phyloP scores from a whole-genome alignment of 2,797 vertebrate genomes.

The Sebastiscus albofasciatus region DNA sequence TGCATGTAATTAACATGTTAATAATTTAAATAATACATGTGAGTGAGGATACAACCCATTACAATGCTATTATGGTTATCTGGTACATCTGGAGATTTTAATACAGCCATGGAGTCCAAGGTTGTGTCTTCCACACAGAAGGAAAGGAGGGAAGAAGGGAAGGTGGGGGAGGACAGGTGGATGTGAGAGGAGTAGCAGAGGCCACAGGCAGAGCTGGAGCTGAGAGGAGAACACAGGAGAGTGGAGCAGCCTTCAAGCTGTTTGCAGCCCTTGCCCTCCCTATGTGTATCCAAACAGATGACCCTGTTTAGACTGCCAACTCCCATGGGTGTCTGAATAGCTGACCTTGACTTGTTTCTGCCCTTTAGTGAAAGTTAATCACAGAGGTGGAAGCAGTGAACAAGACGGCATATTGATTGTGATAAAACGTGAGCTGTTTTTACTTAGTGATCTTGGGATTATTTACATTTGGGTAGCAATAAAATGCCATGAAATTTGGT shows the following conservation, averaged over 20 bases:
- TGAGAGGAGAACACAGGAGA: conserved; percentile 11
- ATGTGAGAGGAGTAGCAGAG: background rate
- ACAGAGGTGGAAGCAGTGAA: conserved; percentile 1
- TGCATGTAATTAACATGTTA: background rate
- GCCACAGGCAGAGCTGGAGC: background rate
- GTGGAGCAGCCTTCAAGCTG: conserved; percentile 21
- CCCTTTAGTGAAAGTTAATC: conserved; percentile 23
- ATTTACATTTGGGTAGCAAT: background rate
- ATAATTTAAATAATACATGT: background rate
- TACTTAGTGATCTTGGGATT: background rate
- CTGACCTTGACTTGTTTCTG: conserved; percentile 45
- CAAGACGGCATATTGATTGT: background rate
- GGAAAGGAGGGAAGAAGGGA: background rate
- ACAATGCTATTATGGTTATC: background rate
- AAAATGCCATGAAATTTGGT: background rate
- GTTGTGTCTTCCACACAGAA: conserved; percentile 2
- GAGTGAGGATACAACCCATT: background rate
- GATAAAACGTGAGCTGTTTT: background rate
- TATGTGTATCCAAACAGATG: conserved; percentile 6
- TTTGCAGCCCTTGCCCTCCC: conserved; percentile 14
- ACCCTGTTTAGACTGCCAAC: conserved; percentile 24
- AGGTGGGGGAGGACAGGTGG: background rate
- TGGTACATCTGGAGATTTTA: background rate
- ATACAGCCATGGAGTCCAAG: background rate
- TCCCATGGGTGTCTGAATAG: conserved; percentile 18